phyloP scores from a whole-genome alignment of 2,113 vertebrate genomes.

The Plecotus auritus region DNA sequence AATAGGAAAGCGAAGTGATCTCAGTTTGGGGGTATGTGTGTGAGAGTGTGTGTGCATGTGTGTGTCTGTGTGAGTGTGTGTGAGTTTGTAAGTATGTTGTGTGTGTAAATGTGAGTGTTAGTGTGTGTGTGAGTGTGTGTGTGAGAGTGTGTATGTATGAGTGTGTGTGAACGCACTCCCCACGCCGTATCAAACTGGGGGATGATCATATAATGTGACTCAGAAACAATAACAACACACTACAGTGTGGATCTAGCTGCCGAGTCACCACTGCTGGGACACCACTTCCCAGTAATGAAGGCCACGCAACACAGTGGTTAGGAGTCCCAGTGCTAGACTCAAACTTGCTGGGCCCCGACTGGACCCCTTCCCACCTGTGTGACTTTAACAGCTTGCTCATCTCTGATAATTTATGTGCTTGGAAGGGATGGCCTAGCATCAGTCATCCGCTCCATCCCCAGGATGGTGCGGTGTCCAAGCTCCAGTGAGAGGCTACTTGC shows the following conservation, averaged over 20 bases:
- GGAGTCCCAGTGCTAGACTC: background rate
- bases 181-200: background rate
- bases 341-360: rapidly evolving
- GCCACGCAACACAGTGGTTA: rapidly evolving
- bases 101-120: background rate
- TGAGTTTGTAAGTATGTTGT: background rate
- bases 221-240: background rate
- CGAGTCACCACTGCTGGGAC: rapidly evolving
- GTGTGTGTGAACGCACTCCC: background rate
- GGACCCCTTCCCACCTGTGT: no score
- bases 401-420: background rate
- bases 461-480: no score
- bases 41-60: background rate
- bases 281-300: background rate
- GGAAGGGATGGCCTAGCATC: rapidly evolving
- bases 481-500: rapidly evolving
- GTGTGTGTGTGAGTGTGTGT: background rate
- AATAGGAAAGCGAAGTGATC: background rate
- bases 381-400: background rate
- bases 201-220: rapidly evolving
- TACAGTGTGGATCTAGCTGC: no score
- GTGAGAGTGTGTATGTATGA: no score
- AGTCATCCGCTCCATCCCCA: background rate
- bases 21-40: background rate
- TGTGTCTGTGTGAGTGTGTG: background rate